phyloP scores from a whole-genome alignment of 1,140 invertebrate genomes.

The Penaeus vannamei region DNA sequence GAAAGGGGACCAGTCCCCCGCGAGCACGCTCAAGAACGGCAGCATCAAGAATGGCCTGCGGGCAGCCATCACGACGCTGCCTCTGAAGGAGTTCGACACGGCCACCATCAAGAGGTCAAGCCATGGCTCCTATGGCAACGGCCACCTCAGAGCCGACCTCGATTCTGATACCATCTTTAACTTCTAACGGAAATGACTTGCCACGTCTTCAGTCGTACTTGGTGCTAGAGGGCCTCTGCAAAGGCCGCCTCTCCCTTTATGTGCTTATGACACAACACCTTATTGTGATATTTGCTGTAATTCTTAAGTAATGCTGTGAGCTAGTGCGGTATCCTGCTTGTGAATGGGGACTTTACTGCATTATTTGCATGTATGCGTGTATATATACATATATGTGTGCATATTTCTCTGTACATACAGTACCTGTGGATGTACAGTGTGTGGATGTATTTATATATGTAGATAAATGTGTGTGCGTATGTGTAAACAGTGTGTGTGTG shows the following conservation, averaged over 20 bases:
- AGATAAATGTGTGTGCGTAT: background rate
- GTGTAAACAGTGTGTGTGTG: background rate
- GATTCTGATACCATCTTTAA: slow-evolving; percentile 73
- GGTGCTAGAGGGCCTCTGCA: background rate
- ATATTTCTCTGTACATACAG: background rate
- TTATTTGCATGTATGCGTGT: background rate
- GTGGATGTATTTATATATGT: background rate
- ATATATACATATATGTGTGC: slow-evolving; percentile 4
- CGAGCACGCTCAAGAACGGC: slow-evolving; percentile 54
- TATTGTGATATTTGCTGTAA: background rate
- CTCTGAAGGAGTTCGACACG: slow-evolving; percentile 80
- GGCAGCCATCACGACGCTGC: slow-evolving; percentile 70
- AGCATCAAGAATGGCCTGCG: slow-evolving; percentile 67
- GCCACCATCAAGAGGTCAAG: slow-evolving; percentile 85
- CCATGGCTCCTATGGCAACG: slow-evolving; percentile 74
- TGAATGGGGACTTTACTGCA: background rate
- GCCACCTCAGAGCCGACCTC: slow-evolving; percentile 75
- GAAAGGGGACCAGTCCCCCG: slow-evolving; percentile 66
- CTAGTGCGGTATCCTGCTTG: slow-evolving; percentile 4
- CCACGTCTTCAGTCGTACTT: background rate
- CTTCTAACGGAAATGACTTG: slow-evolving; percentile 35
- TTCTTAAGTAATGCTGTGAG: slow-evolving; percentile 20
- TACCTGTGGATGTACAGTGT: background rate
- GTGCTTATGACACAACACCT: slow-evolving; percentile 7
- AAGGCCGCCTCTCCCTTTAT: background rate